These are phyloP conservation scores for Auanema freiburgensis DNA, from an alignment of 2,888 invertebrate genomes.

Conservation along the genomic window DNA sequence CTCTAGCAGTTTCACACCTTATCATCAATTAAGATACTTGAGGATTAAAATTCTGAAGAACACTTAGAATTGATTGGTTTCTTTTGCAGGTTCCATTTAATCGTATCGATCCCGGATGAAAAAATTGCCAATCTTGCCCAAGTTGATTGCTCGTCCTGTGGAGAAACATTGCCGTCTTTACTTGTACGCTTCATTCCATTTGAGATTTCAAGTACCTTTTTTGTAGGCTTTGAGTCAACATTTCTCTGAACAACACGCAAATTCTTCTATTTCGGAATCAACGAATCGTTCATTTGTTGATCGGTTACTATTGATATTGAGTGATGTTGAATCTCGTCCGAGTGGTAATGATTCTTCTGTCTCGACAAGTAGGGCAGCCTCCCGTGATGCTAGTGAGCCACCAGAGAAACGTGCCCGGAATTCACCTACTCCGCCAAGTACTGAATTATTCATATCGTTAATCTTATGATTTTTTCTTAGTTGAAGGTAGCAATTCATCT, in stretches of 20 bases:
- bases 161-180: conserved; percentile 28
- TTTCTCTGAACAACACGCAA: conserved; percentile 37
- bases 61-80: no score
- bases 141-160: conserved; percentile 35
- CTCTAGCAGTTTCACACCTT: not conserved
- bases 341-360: conserved; percentile 4
- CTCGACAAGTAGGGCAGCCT: conserved; percentile 12
- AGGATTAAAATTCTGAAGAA: not conserved
- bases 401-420: conserved; percentile 30
- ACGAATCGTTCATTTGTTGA: conserved; percentile 30
- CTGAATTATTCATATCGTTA: not conserved
- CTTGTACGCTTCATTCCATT: conserved; percentile 11
- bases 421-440: conserved; percentile 15
- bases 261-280: conserved; percentile 23
- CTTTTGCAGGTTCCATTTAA: conserved; percentile 7
- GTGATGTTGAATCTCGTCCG: conserved; percentile 17
- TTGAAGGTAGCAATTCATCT: no score
- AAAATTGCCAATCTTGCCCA: conserved; percentile 10
- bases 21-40: not conserved
- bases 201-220: conserved; percentile 1
- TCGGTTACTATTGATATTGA: conserved; percentile 19
- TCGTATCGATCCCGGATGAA: conserved; percentile 13
- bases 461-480: no score
- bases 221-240: conserved; percentile 34
- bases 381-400: conserved; percentile 31